Base-by-base conservation (phyloP, 2,888 invertebrate species). In the Galerucella calmariensis region DNA sequence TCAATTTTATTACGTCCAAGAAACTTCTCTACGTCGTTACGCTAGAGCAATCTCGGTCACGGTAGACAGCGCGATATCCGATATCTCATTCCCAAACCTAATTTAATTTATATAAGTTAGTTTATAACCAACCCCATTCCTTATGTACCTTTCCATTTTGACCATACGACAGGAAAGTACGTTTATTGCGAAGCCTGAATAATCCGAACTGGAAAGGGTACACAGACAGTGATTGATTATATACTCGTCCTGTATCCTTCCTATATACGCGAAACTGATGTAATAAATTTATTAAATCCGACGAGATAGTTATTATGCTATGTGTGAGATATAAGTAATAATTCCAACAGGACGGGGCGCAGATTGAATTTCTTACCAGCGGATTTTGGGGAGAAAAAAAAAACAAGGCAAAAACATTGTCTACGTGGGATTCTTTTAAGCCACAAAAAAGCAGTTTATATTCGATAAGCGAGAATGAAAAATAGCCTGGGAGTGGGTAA, bases 41-140 rank as follows among this genome's bases (percentile, higher is more conserved):
- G 12, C n/a, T 20, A 46, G 11, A 46, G 46, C 24, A 65, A 65
- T 65, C 44, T 65, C 63, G 63, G 63, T 65, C 63, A 65, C 20
- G 16, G 20, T 24, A 65, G 63, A 65, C 63, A 65, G 63, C 11
- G 16, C 46, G 53, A 70, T 70, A 70, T 70, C 63, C 70, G 53
- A 70, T 63, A 70, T 63, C 70, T 70, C 63, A 53, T 16, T 51
- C 41, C 51, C 16, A 51, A 63, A 70, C 70, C 70, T 70, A 63
- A 70, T 70, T 70, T 70, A 62, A 70, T 70, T 70, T 70, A 70
- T 70, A 70, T 59, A 70, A 62, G 41, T 70, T 70, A 70, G 70
- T 70, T 70, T 70, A 63, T 70, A 70, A 27, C 70, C 63, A 70
- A 48, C 70, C 63, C 53, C 16, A 44, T 63, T 35, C 53, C 41